Conservation (phyloP, 2,888 invertebrate genomes). For the Fissipunctia ypsillon region DNA sequence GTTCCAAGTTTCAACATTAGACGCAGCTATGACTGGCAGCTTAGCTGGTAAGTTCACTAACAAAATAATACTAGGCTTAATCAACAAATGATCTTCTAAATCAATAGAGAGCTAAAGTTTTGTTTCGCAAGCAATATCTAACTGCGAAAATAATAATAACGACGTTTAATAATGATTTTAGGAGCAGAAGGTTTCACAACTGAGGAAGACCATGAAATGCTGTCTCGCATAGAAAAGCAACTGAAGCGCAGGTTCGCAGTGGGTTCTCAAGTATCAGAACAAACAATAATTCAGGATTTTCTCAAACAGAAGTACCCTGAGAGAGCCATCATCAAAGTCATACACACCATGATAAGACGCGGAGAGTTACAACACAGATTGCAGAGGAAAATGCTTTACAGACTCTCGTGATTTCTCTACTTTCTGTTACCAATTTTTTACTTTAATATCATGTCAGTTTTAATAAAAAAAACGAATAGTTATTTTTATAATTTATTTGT, state of each 20-base stretch:
- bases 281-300: constrained; percentile 97
- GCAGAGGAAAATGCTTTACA: constrained; percentile 99
- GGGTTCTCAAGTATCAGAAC: constrained; percentile 99
- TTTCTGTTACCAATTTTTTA: constrained; percentile 10
- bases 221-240: constrained; percentile 97
- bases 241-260: constrained; percentile 98
- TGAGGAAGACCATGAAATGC: constrained; percentile 97
- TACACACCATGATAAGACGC: constrained; percentile 97
- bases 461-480: constrained; percentile 17
- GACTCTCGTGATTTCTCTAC: constrained; percentile 92
- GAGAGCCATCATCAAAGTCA: constrained; percentile 96
- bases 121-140: neutral
- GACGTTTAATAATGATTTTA: constrained; percentile 72
- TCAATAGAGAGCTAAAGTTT: neutral
- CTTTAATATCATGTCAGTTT: constrained; percentile 1
- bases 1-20: constrained; percentile 99
- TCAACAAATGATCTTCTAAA: neutral
- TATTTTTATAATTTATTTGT: constrained; percentile 50
- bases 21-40: constrained; percentile 98
- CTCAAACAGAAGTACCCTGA: constrained; percentile 96
- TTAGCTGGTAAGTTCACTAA: constrained; percentile 92
- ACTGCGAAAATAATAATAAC: neutral
- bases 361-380: constrained; percentile 99
- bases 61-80: neutral
- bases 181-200: constrained; percentile 99